Evolutionary conservation across 2,113 vertebrate genomes (phyloP), one percentile per base, ranked within the genome.

Genomic region (Podarcis muralis): DNA sequence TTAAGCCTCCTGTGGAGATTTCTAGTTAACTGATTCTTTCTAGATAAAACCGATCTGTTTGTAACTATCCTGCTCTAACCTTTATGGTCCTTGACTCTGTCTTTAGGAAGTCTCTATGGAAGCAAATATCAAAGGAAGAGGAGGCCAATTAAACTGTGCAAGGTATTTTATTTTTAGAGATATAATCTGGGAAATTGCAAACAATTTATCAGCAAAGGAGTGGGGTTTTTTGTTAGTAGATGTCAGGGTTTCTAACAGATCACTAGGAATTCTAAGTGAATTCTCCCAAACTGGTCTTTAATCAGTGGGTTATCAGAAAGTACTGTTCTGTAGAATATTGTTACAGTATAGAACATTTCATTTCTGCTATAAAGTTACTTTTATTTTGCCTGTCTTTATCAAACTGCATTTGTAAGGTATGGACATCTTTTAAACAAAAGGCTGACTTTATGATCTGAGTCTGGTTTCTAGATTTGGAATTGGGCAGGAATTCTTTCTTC

Each of bases 81-180:
- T 66, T 86, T 68, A 62, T 32, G 2, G 62, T 68, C 85, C 32
- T 91, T 90, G 53, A 84, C 11, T 88, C 76, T 83, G 9, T 23
- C 23, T 72, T 92, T 65, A 81, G 69, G 11, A 91, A 59, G 37
- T 25, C 35, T 43, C 23, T 43, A 1, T 13, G 72, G 15, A 59
- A 62, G 78, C 25, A 93, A 23, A 83, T 88, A 66, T 88, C 6
- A 91, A 84, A 91, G 83, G 53, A 92, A 84, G 13, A 35, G 37
- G 27, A 83, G 6, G n/a, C 6, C 0, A 91, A 22, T 89, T 92
- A 90, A 86, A 5, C 8, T 90, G 30, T 22, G 12, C 20, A 22
- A 40, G 40, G n/a, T 23, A 82, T 83, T 88, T 90, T 92, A 76
- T 86, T 93, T 95, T 95, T 72, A 92, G 74, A 95, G 90, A 92